Percentiles rank a stretch among this genome's conserved stretches.
Evolutionary conservation across 2,113 vertebrate species (phyloP).

Genomic region (Sialia sialis): DNA sequence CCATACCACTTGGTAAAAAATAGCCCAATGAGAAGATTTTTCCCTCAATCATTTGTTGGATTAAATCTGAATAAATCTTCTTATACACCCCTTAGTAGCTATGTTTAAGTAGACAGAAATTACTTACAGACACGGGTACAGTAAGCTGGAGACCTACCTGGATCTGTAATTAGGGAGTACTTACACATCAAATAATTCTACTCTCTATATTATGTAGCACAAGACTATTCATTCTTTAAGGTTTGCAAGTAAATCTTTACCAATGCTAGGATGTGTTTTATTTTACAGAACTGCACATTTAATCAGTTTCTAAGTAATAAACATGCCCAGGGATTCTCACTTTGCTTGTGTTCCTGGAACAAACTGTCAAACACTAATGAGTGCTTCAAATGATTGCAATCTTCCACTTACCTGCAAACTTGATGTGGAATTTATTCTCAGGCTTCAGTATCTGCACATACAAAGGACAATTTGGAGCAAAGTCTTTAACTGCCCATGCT

Average conservation of each 20-base stretch:
- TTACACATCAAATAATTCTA: not conserved
- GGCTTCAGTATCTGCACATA: slow-evolving; percentile 97
- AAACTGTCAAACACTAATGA: not conserved
- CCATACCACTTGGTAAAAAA: not conserved
- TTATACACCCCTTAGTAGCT: not conserved
- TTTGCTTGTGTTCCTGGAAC: not conserved
- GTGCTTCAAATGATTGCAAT: not conserved
- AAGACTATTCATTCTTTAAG: not conserved
- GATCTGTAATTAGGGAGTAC: not conserved
- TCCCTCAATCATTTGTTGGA: not conserved
- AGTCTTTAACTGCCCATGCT: slow-evolving; percentile 98
- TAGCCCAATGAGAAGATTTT: not conserved
- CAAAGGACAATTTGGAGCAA: slow-evolving; percentile 93
- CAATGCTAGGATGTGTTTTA: not conserved
- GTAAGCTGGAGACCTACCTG: not conserved
- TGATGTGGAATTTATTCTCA: slow-evolving; percentile 98
- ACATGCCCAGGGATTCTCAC: not conserved
- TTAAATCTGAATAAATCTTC: not conserved
- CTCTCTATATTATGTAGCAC: not conserved
- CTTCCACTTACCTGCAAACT: slow-evolving; percentile 89
- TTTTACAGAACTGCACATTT: not conserved
- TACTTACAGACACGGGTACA: not conserved
- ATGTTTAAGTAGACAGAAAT: not conserved
- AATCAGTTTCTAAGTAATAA: not conserved
- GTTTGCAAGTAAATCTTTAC: not conserved